Base-by-base conservation (phyloP, 1,140 invertebrate species). In the Cryptotermes secundus region DNA sequence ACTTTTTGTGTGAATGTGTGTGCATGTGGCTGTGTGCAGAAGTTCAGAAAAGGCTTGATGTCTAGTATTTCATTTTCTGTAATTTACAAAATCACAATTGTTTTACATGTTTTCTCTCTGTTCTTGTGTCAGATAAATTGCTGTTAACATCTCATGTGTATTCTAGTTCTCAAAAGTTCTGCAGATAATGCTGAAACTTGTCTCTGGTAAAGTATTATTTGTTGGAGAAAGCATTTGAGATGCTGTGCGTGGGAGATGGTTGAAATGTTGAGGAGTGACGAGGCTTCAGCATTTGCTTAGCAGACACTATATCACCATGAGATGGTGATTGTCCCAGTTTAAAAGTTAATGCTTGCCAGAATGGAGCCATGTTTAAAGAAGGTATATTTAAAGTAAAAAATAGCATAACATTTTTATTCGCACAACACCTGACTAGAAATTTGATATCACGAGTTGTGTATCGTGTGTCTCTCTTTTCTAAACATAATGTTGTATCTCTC, bases 51-150 rank as follows among this genome's bases (percentile, higher is more conserved):
- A 72, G 26, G 19, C 26, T n/a, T n/a, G 31, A 26, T 72, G 59
- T 72, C 1, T 72, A n/a, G 4, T 59, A 72, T 72, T 72, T 72
- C n/a, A 14, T 31, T 72, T 72, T 72, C 59, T 72, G 59, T 72
- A 72, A 31, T 31, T 72, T n/a, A 72, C 59, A 31, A 4, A n/a
- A 72, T n/a, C 59, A 31, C 9, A 31, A 10, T 72, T 72, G n/a
- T 72, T n/a, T 59, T 59, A 59, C n/a, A 31, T 72, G 2, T 72
- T 72, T n/a, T 19, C 9, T 72, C 1, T 31, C 59, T n/a, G 16
- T 72, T 49, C 45, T 49, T 72, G 59, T 72, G 16, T n/a, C 59
- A 72, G n/a, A 72, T 72, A 72, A 72, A 72, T 72, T 72, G 45
- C 45, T 49, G 45, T 49, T 49, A 12, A 49, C 16, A 19, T 49